phyloP scores from a whole-genome alignment of 2,113 vertebrate species.

The Taxidea taxus region DNA sequence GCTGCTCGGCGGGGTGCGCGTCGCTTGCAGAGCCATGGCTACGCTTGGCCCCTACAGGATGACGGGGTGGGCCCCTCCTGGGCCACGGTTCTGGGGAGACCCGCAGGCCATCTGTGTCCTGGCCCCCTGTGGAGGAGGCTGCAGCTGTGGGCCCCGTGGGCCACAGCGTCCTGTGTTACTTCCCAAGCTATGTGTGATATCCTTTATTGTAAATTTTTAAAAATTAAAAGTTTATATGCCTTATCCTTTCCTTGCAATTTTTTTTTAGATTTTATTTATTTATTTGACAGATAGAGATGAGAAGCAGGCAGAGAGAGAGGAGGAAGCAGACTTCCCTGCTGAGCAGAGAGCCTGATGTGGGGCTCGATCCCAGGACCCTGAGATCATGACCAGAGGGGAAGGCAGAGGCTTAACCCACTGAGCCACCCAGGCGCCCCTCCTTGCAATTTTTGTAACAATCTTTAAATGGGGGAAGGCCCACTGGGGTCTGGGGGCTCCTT shows the following conservation, averaged over 20 bases:
- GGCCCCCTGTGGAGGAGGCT: neutral
- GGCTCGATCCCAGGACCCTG: too few species aligned
- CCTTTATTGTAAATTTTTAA: constrained; percentile 65
- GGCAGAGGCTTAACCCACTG: too few species aligned
- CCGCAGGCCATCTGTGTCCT: neutral
- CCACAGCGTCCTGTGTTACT: too few species aligned
- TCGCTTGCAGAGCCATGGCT: neutral
- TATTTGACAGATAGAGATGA: too few species aligned
- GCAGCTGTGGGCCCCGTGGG: neutral
- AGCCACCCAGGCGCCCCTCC: too few species aligned
- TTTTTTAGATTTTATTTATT: too few species aligned
- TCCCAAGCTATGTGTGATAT: neutral
- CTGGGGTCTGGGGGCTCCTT: neutral
- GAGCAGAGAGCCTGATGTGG: too few species aligned
- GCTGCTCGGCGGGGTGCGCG: fast-evolving
- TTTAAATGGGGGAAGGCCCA: neutral
- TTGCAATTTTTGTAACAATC: neutral
- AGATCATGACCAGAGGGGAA: too few species aligned
- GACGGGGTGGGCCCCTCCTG: neutral
- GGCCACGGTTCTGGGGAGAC: neutral
- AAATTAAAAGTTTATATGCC: constrained; percentile 64
- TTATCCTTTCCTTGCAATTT: neutral
- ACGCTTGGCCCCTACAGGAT: neutral
- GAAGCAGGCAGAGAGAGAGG: too few species aligned
- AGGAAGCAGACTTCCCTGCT: too few species aligned